A percentile compares a stretch with the other conserved stretches of the same genome.
These are phyloP conservation scores for Hippolais icterina DNA, from an alignment of 2,113 vertebrate species.

Conservation along the genomic window DNA sequence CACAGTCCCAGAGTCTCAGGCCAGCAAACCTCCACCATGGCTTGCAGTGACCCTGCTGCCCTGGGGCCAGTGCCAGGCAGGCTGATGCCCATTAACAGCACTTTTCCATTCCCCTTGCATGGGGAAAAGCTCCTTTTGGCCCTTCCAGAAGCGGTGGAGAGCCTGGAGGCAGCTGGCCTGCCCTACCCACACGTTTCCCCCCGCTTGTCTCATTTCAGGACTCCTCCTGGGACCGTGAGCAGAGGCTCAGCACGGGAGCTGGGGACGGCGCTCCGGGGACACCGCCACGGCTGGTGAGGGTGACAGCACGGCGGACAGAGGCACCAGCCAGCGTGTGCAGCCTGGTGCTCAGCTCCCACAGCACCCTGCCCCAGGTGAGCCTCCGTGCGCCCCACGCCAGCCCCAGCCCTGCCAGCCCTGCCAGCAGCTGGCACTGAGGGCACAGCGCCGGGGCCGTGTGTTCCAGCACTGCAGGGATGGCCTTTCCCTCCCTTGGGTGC, in stretches of 20 bases:
- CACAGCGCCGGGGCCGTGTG: rapidly evolving
- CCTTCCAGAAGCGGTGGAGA: background rate
- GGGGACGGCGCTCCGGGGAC: background rate
- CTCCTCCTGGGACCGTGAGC: background rate
- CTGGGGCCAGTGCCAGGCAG: background rate
- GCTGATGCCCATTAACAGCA: background rate
- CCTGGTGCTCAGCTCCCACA: constrained; percentile 37
- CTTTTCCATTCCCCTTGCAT: rapidly evolving
- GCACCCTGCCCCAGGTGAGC: constrained; percentile 63
- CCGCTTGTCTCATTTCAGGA: background rate
- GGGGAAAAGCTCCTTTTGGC: background rate
- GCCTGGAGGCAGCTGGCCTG: background rate
- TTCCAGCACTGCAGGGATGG: rapidly evolving
- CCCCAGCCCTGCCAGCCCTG: background rate
- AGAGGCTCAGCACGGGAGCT: rapidly evolving
- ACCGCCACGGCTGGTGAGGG: background rate
- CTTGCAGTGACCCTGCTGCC: background rate
- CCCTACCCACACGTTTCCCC: background rate
- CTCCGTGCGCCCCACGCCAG: background rate
- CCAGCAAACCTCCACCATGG: rapidly evolving
- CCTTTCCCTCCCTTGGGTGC: background rate
- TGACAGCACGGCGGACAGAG: background rate
- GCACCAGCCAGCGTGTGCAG: constrained; percentile 14
- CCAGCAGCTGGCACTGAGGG: background rate
- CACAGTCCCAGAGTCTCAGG: background rate